Evolutionary conservation across 2,888 invertebrate genomes (phyloP).

Genomic region (Pseudeuparius sepicola): DNA sequence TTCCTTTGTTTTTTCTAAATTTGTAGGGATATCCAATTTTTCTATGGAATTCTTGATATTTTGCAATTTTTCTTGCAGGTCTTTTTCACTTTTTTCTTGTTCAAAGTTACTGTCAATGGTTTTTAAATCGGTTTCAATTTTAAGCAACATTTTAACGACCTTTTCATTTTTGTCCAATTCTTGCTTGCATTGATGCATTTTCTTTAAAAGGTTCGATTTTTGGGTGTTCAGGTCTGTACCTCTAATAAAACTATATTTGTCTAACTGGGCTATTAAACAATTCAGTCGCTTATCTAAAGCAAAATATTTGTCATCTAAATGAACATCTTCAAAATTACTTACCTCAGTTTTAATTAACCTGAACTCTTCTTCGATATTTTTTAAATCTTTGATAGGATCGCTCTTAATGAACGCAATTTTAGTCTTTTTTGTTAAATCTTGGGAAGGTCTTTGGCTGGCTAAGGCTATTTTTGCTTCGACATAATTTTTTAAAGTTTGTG

Average conservation of each 20-base stretch:
- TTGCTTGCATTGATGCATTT: slow-evolving; percentile 23
- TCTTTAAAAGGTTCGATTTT: slow-evolving; percentile 21
- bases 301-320: slow-evolving; percentile 20
- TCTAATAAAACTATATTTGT: slow-evolving; percentile 21
- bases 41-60: too few species aligned
- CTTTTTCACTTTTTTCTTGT: too few species aligned
- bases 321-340: slow-evolving; percentile 17
- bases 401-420: slow-evolving; percentile 12
- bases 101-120: neutral
- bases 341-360: slow-evolving; percentile 21
- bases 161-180: slow-evolving; percentile 22
- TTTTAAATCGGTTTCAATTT: slow-evolving; percentile 17
- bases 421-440: slow-evolving; percentile 18
- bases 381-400: slow-evolving; percentile 19
- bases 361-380: slow-evolving; percentile 21
- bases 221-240: slow-evolving; percentile 19
- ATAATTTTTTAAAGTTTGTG: slow-evolving; percentile 23
- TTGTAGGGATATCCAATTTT: too few species aligned
- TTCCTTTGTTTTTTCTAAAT: too few species aligned
- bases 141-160: slow-evolving; percentile 21
- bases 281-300: slow-evolving; percentile 21
- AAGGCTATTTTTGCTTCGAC: slow-evolving; percentile 24
- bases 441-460: slow-evolving; percentile 19
- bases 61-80: slow-evolving; percentile 12
- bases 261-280: slow-evolving; percentile 19